A percentile compares a stretch with the other conserved stretches of the same genome.
Conservation (phyloP, 2,888 invertebrate species). For the Parnassius apollo region DNA sequence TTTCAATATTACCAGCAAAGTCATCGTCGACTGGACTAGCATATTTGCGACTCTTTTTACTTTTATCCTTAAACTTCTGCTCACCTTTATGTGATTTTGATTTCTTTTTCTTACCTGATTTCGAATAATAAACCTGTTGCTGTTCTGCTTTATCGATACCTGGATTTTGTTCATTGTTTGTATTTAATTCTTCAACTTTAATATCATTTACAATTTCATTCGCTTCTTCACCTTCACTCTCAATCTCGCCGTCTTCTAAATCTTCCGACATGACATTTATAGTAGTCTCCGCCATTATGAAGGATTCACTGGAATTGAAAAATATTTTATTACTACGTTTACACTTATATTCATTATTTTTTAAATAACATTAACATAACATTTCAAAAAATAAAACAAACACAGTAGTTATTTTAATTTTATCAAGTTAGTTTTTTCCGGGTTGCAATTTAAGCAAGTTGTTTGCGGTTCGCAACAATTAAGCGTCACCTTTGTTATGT, state of each 20-base stretch:
- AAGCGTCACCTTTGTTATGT: no score
- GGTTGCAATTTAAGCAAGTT: no score
- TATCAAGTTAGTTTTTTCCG: no score
- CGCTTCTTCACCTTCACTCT: slow-evolving; percentile 78
- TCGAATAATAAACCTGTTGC: slow-evolving; percentile 58
- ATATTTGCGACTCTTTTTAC: slow-evolving; percentile 73
- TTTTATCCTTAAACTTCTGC: slow-evolving; percentile 75
- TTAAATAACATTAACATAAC: no score
- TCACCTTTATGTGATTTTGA: slow-evolving; percentile 72
- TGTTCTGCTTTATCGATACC: slow-evolving; percentile 44
- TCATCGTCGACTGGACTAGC: slow-evolving; percentile 82
- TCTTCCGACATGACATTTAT: slow-evolving; percentile 73
- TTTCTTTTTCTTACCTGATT: slow-evolving; percentile 79
- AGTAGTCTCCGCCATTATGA: slow-evolving; percentile 59
- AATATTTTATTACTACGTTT: slow-evolving; percentile 20
- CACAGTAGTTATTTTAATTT: no score
- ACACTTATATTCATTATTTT: no score
- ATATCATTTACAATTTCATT: slow-evolving; percentile 47
- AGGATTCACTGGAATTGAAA: slow-evolving; percentile 62
- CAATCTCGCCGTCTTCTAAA: slow-evolving; percentile 94
- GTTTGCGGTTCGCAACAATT: no score
- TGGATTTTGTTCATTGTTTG: slow-evolving; percentile 34
- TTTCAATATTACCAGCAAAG: slow-evolving; percentile 89
- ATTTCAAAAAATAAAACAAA: no score
- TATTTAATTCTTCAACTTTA: slow-evolving; percentile 43